Base-by-base conservation (phyloP, 2,113 vertebrate genomes). In the Mugil cephalus region DNA sequence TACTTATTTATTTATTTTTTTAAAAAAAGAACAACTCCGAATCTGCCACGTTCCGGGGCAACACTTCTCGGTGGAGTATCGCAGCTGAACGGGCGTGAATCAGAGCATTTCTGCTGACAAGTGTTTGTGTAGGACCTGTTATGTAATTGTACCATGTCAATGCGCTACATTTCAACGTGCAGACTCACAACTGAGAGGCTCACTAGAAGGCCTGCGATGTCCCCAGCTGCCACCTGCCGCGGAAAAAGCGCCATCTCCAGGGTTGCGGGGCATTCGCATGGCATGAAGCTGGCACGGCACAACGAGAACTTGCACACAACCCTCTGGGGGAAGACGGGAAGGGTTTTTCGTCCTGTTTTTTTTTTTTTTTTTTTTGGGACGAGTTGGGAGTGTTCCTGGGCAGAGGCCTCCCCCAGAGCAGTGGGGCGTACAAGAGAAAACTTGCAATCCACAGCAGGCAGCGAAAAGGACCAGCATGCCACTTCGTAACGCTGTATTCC, bases 171-270 rank as follows among this genome's bases (percentile, higher is more conserved):
- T 62, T 78, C 74, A 61, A 61, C 74, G 66, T 55, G 70, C 63
- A 69, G 55, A 30, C 58, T 45, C 63, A 47, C 55, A 58, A 61
- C 83, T 58, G 69, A 70, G 74, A 71, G 69, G 36, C 74, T 84
- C 74, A 77, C 64, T 77, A 11, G 35, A 65, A 80, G 77, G 67
- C 74, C 73, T 68, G 80, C 12, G 61, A 69, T 82, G 69, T 86
- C 79, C 71, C 73, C 76, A 66, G 80, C 76, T 77, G 76, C 82
- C 82, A 85, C 77, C 86, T 87, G 82, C 71, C 34, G 8, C 18
- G 17, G 56, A 51, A n/a, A 30, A 61, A 67, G 70, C 15, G 5
- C 61, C 70, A 34, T 73, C 79, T 52, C 59, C 45, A 39, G 34
- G 51, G 82, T 58, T 82, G 51, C 52, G 14, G 70, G 78, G 83